Conservation (phyloP, 2,113 vertebrate genomes). For the Notothenia coriiceps region DNA sequence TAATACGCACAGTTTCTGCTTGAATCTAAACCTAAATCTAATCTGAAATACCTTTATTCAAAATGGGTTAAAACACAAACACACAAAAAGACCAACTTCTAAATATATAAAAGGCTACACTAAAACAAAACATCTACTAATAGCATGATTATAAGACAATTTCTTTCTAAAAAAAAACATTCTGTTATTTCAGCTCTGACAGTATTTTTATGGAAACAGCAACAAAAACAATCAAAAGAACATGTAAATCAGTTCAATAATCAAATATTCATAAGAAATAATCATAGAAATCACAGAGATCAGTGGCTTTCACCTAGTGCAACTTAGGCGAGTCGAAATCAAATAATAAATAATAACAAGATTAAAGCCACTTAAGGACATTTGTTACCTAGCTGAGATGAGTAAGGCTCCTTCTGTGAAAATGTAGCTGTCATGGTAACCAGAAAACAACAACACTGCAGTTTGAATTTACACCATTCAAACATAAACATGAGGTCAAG, state of each 20-base stretch:
- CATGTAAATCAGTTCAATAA: background rate
- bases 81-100: no score
- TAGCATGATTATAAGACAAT: no score
- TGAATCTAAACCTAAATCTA: background rate
- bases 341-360: background rate
- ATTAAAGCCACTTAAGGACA: no score
- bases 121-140: no score
- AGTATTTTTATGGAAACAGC: no score
- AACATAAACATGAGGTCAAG: background rate
- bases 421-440: constrained; percentile 32
- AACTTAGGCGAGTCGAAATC: background rate
- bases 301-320: background rate
- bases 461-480: background rate
- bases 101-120: no score
- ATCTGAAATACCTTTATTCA: no score
- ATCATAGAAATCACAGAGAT: background rate
- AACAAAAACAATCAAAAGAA: no score
- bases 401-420: background rate
- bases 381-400: constrained; percentile 12
- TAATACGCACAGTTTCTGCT: background rate
- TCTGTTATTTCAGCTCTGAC: no score
- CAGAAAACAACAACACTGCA: background rate
- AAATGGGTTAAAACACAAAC: no score
- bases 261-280: background rate
- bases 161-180: no score